Percentiles rank a stretch among this genome's conserved stretches.
These are phyloP conservation scores for Ara ararauna DNA, from an alignment of 2,797 vertebrate species.

Conservation along the genomic window DNA sequence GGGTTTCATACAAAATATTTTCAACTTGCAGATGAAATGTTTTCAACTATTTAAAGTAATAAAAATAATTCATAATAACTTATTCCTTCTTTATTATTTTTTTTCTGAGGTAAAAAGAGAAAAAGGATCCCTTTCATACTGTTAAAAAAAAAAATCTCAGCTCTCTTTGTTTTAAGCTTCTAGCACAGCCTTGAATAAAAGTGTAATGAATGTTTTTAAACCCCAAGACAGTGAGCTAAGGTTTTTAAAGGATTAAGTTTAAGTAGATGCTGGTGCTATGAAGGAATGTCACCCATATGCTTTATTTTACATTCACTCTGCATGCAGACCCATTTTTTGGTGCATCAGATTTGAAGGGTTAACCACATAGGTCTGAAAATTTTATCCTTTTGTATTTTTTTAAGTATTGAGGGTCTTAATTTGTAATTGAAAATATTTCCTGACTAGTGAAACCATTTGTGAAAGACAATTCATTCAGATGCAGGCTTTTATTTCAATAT, in stretches of 20 bases:
- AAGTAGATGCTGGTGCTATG: not conserved
- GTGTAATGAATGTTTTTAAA: constrained; percentile 34
- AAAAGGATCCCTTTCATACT: not conserved
- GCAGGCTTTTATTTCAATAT: not conserved
- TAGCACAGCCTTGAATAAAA: not conserved
- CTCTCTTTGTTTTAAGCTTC: not conserved
- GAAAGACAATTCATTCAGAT: constrained; percentile 3
- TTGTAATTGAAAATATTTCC: constrained; percentile 24
- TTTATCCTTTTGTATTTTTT: not conserved
- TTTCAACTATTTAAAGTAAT: not conserved
- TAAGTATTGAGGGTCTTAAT: not conserved
- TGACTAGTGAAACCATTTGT: constrained; percentile 6
- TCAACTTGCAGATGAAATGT: not conserved
- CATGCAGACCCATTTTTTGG: not conserved
- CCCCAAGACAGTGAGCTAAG: not conserved
- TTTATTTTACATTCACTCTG: constrained; percentile 61
- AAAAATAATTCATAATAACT: not conserved
- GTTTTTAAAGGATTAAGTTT: constrained; percentile 41
- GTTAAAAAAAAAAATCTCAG: not conserved
- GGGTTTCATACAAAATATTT: not conserved
- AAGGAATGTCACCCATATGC: constrained; percentile 64
- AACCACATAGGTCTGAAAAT: not conserved
- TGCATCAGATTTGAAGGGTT: not conserved
- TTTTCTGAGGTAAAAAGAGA: not conserved
- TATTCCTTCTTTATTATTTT: not conserved